Base-by-base conservation (phyloP, 1,140 invertebrate species). In the Leptinotarsa lineolata region DNA sequence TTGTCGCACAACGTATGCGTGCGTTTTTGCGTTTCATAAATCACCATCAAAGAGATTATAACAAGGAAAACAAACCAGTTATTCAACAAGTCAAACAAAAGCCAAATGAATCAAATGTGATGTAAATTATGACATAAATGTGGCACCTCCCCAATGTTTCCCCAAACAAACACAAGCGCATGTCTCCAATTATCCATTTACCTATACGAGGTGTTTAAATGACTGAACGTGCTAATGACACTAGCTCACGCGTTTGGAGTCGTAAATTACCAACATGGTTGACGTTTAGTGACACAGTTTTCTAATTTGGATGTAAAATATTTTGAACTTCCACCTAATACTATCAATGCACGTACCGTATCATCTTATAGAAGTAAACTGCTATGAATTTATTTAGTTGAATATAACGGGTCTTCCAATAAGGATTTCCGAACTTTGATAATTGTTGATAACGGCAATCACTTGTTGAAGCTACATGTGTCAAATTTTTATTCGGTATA, bases 81-180 rank as follows among this genome's bases (percentile, higher is more conserved):
- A 65, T 30, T 65, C 22, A 65, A 24, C 63, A 15, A 65, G 11
- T 22, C 39, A 65, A 65, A 65, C 63, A 65, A 65, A 65, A 65
- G 16, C 22, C 24, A 24, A 65, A 22, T 65, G 48, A 54, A 54
- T 54, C n/a, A 54, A 54, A 39, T 15, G 54, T 69, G 18, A 21
- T 24, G 21, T 69, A 69, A 69, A 69, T 69, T 15, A 69, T 59
- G 48, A 69, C 68, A 69, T 59, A 46, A 44, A 30, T 21, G 24
- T 59, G 21, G 48, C 21, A 30, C 68, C 45, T 46, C 54, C 68
- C 68, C 54, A 59, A 21, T 48, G 48, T 69, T 69, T 69, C 68
- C 68, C 58, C 58, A 60, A 69, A 69, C 45, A 69, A 69, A 69
- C 68, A 69, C 18, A 21, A 48, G 68, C 68, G 68, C 68, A 69